Base-by-base conservation (phyloP, 92 coral and sea anemone genomes). In the Zoanthus solanderi region DNA sequence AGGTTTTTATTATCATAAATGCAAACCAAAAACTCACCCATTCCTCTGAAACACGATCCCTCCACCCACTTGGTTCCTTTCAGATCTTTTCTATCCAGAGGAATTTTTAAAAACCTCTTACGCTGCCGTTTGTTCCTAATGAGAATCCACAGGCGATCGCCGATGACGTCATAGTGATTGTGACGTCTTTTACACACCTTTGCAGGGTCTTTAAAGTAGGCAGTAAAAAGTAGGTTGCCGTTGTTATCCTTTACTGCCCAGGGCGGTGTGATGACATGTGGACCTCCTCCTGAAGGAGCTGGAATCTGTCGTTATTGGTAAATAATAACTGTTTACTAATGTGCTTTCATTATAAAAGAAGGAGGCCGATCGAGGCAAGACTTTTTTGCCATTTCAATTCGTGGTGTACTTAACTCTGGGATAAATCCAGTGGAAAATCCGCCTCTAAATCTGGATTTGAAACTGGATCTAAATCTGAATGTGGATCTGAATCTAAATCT, bases 131-230 rank as follows among this genome's bases (percentile, higher is more conserved):
- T 57, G 65, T 60, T 44, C 4, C 31, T 9, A 10, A 72, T 61
- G 9, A 89, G 75, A 31, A 89, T 83, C 63, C 80, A 89, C 78
- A 89, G 80, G 18, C 78, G 75, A 57, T 82, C 85, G 0, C 79
- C 78, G 29, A 81, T 66, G 7, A 81, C 8, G 12, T 81, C 85
- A 23, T 12, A 14, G 18, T 13, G n/a, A 9, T 60, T 23, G 11
- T 65, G 56, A 57, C 44, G 15, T 29, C 48, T 61, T 11, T 9
- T 75, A 46, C 91, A 89, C 15, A 89, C 86, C 4, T 37, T 53
- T 7, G 46, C 23, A 1, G 91, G 91, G 45, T 89, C 69, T 48
- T 72, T 85, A 56, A 89, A 89, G 78, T 89, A 89, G 2, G 78
- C 91, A 53, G 91, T 89, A 4, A 83, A 30, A 0, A 89, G 32